Evolutionary conservation across 2,797 vertebrate species (phyloP), one percentile per base, ranked within the genome.

Genomic region (Mus spretus): DNA sequence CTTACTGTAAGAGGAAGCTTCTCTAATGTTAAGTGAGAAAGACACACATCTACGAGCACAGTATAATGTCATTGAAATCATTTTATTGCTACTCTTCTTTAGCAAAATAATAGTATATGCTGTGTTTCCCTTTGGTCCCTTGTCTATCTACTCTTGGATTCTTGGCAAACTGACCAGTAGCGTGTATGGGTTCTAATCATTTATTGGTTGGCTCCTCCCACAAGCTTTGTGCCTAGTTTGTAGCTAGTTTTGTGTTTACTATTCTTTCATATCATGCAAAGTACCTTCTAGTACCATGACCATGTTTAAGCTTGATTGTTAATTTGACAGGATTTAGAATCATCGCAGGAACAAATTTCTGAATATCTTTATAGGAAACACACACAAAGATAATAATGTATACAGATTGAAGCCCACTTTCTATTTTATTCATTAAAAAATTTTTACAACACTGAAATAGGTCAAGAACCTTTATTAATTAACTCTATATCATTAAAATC

Each of bases 391-490:
- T 63, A 63, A 11, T 63, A 65, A 65, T 65, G 26, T 65, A 65
- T 65, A 13, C 14, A 67, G 59, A 80, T 70, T 14, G 93, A 97
- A 97, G 95, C 0, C 1, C 0, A 0, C 0, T 26, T 37, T 44
- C 4, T 82, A 90, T 85, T 96, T 37, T 53, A 9, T 98, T 97
- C 90, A 31, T 63, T 72, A 57, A 92, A 17, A 88, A 86, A 59
- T 59, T 15, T 59, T 91, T 59, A 70, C 22, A 78, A 84, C 67
- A 75, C 47, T 89, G 44, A 97, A 97, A 47, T 84, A 95, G 50
- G 90, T 93, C 92, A 89, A 94, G 28, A 96, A 98, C 97, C 97
- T 98, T 97, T 96, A 97, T 97, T 98, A 98, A 98, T 98, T 98
- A 98, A 97, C 94, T 97, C 95, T 92, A 94, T 97, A 98, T 98